Evolutionary conservation across 2,888 invertebrate genomes (phyloP).

Genomic region (Orchesellides sinensis): DNA sequence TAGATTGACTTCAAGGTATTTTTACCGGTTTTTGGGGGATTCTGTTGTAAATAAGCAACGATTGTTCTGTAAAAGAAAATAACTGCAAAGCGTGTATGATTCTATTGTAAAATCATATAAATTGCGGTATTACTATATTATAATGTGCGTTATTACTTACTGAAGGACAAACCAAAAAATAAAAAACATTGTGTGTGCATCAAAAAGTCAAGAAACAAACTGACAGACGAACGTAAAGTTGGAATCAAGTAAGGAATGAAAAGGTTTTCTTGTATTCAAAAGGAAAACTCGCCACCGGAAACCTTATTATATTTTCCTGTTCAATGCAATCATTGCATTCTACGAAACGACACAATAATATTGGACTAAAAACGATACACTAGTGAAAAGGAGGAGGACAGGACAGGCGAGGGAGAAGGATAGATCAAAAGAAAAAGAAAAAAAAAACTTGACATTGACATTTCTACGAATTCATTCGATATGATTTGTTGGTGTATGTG

Average conservation of each 20-base stretch:
- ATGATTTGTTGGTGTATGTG: background rate
- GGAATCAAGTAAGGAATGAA: background rate
- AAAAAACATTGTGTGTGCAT: background rate
- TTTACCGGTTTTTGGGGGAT: too few species aligned
- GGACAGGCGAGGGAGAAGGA: constrained; percentile 13
- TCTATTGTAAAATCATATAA: too few species aligned
- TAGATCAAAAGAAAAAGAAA: constrained; percentile 37
- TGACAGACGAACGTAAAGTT: background rate
- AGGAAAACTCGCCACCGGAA: constrained; percentile 22
- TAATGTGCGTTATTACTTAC: too few species aligned
- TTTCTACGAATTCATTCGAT: constrained; percentile 40
- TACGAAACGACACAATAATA: background rate
- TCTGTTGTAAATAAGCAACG: too few species aligned
- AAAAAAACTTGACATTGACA: constrained; percentile 45
- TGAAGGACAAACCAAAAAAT: too few species aligned
- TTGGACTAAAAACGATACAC: background rate
- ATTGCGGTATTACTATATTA: too few species aligned
- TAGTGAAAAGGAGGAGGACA: constrained; percentile 38
- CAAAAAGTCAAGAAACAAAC: background rate
- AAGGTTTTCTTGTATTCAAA: too few species aligned
- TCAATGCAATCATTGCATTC: constrained; percentile 18
- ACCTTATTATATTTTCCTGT: background rate
- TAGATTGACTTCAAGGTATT: too few species aligned
- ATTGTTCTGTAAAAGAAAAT: too few species aligned
- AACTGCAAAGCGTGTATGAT: too few species aligned